Base-by-base conservation (phyloP, 2,888 invertebrate species). In the Diabrotica balteata region DNA sequence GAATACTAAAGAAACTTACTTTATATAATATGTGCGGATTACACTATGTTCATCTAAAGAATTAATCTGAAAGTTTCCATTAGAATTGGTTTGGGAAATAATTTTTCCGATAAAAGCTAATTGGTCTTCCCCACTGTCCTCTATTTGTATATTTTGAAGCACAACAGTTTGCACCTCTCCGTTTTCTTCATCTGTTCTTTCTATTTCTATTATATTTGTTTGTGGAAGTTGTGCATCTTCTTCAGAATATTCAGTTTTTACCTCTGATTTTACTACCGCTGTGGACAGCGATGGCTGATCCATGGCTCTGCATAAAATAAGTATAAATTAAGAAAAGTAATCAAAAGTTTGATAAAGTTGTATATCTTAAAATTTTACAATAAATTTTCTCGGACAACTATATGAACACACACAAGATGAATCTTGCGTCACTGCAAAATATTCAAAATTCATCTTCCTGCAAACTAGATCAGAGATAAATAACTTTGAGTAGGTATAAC, bases 61-160 rank as follows among this genome's bases (percentile, higher is more conserved):
- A 61, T 76, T 73, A 58, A 80, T 75, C 9, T 76, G 66, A 7
- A 80, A 66, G 70, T 79, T 77, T 11, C 79, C 79, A 75, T 80
- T 78, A 9, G 79, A 77, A 62, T 80, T 75, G 47, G 69, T 69
- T 53, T 72, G 68, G 8, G 69, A 57, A 61, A 74, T 79, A 51
- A 76, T 69, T 46, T 78, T 75, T 44, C 79, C 65, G 44, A 79
- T 71, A 47, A 78, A 71, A 7, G 78, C 77, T 51, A 77, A 67
- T 11, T 75, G 74, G 7, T 70, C 57, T 9, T 70, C 55, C 44
- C 64, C 59, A 58, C 59, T 65, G 53, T 67, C 58, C 52, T 66
- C 22, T 32, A 74, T 68, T 43, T 71, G 63, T 55, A 77, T 75
- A 71, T 79, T 79, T 59, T 77, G 77, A 11, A 79, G 70, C 43